A percentile compares a stretch with the other conserved stretches of the same genome.
phyloP scores from a whole-genome alignment of 2,888 invertebrate genomes.

The Eupithecia pulchellata region DNA sequence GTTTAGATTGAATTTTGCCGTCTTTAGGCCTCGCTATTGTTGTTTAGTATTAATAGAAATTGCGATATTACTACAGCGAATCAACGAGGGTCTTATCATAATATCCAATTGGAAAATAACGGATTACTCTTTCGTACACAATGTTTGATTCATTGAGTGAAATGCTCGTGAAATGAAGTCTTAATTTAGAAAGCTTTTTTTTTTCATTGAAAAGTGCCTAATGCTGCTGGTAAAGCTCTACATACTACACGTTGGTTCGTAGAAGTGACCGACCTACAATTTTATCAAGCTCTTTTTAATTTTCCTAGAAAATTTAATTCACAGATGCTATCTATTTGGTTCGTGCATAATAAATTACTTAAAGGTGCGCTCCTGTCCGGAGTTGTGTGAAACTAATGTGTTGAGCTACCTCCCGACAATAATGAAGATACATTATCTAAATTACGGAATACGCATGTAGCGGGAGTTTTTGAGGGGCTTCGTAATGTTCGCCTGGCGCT shows the following conservation, averaged over 20 bases:
- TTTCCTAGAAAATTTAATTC: conserved; percentile 33
- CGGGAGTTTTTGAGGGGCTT: conserved; percentile 65
- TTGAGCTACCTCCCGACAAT: conserved; percentile 44
- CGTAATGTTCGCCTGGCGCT: conserved; percentile 10
- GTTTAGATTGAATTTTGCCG: conserved; percentile 74
- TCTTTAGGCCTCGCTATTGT: conserved; percentile 68
- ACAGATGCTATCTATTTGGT: conserved; percentile 39
- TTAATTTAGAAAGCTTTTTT: neutral
- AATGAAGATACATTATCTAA: conserved; percentile 57
- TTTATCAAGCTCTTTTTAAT: conserved; percentile 29
- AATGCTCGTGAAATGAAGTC: neutral
- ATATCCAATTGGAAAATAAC: conserved; percentile 70
- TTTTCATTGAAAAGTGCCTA: neutral
- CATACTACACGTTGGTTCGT: conserved; percentile 12
- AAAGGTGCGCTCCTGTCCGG: conserved; percentile 44
- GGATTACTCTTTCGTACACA: conserved; percentile 63
- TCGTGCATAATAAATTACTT: conserved; percentile 46
- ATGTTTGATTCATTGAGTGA: conserved; percentile 46
- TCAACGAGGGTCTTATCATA: conserved; percentile 72
- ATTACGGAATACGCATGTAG: conserved; percentile 64
- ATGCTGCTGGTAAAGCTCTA: neutral
- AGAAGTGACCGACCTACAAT: conserved; percentile 13
- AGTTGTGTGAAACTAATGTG: conserved; percentile 47
- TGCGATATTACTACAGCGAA: conserved; percentile 76
- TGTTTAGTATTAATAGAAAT: conserved; percentile 73